phyloP scores from a whole-genome alignment of 2,888 invertebrate species.

The Norana najaformis region DNA sequence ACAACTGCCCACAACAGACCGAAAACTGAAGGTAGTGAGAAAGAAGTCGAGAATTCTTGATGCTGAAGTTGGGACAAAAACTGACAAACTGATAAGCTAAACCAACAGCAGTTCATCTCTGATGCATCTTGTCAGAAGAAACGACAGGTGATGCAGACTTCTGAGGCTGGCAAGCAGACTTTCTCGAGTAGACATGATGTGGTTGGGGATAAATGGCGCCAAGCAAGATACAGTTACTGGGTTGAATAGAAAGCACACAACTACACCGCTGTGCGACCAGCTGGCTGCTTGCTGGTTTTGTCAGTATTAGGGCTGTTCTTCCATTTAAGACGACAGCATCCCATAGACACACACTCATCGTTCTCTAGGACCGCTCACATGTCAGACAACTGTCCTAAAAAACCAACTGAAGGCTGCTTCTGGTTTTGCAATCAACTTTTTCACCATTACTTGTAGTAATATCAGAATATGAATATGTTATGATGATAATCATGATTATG shows the following conservation, averaged over 20 bases:
- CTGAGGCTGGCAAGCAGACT: neutral
- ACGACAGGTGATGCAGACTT: neutral
- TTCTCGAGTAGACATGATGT: neutral
- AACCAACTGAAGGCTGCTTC: neutral
- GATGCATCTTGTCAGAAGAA: neutral
- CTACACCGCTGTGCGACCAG: neutral
- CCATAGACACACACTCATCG: neutral
- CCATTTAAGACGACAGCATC: neutral
- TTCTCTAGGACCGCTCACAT: neutral
- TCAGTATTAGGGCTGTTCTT: neutral
- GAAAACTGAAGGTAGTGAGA: neutral
- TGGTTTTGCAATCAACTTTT: neutral
- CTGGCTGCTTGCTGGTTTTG: neutral
- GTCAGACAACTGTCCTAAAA: slow-evolving; percentile 1
- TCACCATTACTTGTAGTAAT: neutral
- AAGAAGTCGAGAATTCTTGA: neutral
- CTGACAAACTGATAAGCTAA: slow-evolving; percentile 1
- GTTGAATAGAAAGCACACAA: neutral
- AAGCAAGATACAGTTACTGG: neutral
- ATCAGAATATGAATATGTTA: neutral
- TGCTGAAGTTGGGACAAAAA: neutral
- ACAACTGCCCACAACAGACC: neutral
- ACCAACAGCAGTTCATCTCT: neutral
- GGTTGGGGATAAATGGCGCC: slow-evolving; percentile 13
- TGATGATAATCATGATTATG: neutral